Evolutionary conservation across 2,888 invertebrate genomes (phyloP).

Genomic region (Mythimna albipuncta): DNA sequence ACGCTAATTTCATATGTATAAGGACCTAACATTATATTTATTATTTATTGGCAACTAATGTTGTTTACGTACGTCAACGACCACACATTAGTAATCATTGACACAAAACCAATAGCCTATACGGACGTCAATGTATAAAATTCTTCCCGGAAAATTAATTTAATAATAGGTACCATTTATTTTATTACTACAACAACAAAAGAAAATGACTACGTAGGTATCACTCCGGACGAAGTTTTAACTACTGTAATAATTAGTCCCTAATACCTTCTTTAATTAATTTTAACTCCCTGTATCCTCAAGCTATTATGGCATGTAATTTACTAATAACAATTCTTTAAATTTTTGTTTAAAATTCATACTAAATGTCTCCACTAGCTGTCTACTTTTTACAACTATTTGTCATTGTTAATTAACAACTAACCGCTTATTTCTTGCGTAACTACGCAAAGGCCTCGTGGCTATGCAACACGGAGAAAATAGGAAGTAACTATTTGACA

Average conservation of each 20-base stretch:
- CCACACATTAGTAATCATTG: not conserved
- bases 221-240: constrained; percentile 18
- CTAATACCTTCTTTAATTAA: constrained; percentile 1
- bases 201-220: not conserved
- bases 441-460: constrained; percentile 49
- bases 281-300: constrained; percentile 24
- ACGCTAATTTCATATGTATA: too few species aligned
- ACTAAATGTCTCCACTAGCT: constrained; percentile 22
- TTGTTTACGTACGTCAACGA: not conserved
- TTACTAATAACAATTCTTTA: constrained; percentile 29
- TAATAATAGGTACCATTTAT: not conserved
- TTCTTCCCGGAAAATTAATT: not conserved
- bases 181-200: not conserved
- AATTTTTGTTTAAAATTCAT: constrained; percentile 34
- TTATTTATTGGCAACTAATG: not conserved
- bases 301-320: constrained; percentile 21
- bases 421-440: constrained; percentile 45
- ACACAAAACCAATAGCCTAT: not conserved
- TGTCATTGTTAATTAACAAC: constrained; percentile 56
- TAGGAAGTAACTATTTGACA: constrained; percentile 62
- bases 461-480: constrained; percentile 63
- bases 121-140: not conserved
- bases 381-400: constrained; percentile 50
- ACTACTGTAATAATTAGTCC: constrained; percentile 23
- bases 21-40: constrained; percentile 3